phyloP scores from a whole-genome alignment of 2,797 vertebrate species.

The Sebastes steindachneri region DNA sequence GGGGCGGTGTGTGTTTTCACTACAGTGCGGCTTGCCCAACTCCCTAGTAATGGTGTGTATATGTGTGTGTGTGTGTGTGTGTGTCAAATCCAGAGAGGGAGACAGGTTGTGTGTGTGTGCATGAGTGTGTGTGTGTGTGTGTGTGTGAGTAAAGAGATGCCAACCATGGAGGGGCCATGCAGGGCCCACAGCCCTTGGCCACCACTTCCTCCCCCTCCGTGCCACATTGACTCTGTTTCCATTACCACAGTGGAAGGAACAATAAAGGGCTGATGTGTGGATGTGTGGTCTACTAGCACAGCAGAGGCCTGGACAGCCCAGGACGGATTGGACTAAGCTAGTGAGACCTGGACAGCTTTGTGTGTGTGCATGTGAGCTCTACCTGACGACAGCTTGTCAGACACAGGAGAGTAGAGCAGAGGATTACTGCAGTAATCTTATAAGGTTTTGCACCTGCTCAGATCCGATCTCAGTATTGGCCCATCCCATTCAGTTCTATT shows the following conservation, averaged over 20 bases:
- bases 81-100: conserved; percentile 37
- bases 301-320: conserved; percentile 52
- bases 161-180: conserved; percentile 72
- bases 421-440: conserved; percentile 39
- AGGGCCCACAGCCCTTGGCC: conserved; percentile 68
- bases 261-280: conserved; percentile 82
- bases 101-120: conserved; percentile 40
- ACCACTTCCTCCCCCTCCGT: conserved; percentile 72
- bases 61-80: conserved; percentile 26
- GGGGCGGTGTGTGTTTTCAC: conserved; percentile 73
- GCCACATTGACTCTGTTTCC: conserved; percentile 82
- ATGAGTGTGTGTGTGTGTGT: conserved; percentile 17
- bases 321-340: conserved; percentile 58
- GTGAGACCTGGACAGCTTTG: conserved; percentile 47
- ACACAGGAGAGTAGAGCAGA: conserved; percentile 18
- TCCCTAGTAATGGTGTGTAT: conserved; percentile 39
- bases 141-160: conserved; percentile 51
- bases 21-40: conserved; percentile 62
- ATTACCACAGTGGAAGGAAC: conserved; percentile 86
- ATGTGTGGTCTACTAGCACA: conserved; percentile 77
- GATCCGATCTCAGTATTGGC: conserved; percentile 9
- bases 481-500: background rate
- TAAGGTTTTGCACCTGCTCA: conserved; percentile 8
- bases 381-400: conserved; percentile 56
- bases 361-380: conserved; percentile 2